A percentile compares a stretch with the other conserved stretches of the same genome.
Evolutionary conservation across 1,140 invertebrate genomes (phyloP).

Genomic region (Acromyrmex echinatior): DNA sequence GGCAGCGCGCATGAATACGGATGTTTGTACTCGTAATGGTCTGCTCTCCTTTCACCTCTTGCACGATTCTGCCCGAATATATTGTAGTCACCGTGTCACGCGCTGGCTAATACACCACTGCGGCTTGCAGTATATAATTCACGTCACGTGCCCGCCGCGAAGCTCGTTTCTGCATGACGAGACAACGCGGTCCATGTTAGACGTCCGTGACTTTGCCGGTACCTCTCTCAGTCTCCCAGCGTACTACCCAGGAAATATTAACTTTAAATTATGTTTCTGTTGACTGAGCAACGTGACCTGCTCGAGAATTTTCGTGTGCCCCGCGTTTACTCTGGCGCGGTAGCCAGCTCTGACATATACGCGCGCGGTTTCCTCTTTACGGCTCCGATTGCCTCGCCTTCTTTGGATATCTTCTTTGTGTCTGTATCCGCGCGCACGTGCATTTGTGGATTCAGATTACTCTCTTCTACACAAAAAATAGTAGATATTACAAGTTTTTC

Average conservation of each 20-base stretch:
- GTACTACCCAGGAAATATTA: slow-evolving; percentile 56
- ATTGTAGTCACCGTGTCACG: slow-evolving; percentile 12
- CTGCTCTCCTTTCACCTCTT: background rate
- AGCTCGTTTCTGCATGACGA: slow-evolving; percentile 44
- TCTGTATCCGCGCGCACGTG: slow-evolving; percentile 37
- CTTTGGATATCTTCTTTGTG: slow-evolving; percentile 41
- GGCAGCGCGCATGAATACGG: background rate
- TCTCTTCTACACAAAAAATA: background rate
- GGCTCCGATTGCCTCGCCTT: slow-evolving; percentile 3
- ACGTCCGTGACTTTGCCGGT: slow-evolving; percentile 43
- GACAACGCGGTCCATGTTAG: slow-evolving; percentile 61
- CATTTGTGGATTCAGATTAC: slow-evolving; percentile 64
- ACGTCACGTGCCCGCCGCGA: slow-evolving; percentile 39
- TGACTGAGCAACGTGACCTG: slow-evolving; percentile 54
- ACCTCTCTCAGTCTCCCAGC: slow-evolving; percentile 1
- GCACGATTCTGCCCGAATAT: background rate
- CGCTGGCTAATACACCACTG: slow-evolving; percentile 25
- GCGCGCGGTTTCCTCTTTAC: slow-evolving; percentile 47
- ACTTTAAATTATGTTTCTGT: slow-evolving; percentile 65
- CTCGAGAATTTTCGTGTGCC: slow-evolving; percentile 24
- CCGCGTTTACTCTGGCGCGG: background rate
- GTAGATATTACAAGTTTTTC: background rate
- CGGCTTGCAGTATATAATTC: slow-evolving; percentile 26
- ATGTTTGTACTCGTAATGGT: slow-evolving; percentile 19
- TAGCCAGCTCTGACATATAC: slow-evolving; percentile 11